Conservation (phyloP, 2,797 vertebrate genomes). For the Liasis olivaceus region DNA sequence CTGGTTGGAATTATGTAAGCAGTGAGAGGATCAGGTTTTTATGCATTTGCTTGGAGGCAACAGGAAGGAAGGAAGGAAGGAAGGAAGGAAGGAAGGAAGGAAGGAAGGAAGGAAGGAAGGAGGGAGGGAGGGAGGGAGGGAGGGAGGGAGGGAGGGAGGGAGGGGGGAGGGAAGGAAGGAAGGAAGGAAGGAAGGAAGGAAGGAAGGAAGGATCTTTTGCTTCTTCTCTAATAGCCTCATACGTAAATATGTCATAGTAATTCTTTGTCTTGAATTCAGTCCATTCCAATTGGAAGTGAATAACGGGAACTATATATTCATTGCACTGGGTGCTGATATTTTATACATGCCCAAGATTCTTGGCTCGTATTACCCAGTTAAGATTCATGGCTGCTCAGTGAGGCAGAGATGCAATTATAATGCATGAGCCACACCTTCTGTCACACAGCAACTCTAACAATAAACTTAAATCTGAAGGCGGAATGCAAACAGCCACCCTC, state of each 20-base stretch:
- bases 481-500: not conserved
- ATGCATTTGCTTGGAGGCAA: not conserved
- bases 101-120: not conserved
- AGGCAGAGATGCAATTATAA: not conserved
- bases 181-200: not conserved
- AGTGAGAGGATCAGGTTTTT: not conserved
- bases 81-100: no score
- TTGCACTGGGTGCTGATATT: not conserved
- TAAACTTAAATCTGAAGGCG: not conserved
- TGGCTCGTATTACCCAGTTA: not conserved
- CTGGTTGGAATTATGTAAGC: not conserved
- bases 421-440: not conserved
- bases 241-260: not conserved
- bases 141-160: no score
- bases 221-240: not conserved
- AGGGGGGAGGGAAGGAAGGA: not conserved
- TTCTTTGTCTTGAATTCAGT: not conserved
- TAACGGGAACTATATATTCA: not conserved
- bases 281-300: not conserved
- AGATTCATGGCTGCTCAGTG: conserved; percentile 5
- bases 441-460: not conserved
- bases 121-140: not conserved
- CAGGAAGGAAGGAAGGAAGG: no score
- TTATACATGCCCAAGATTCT: not conserved
- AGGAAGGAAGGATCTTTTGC: not conserved